Evolutionary conservation across 92 coral and sea anemone species (phyloP), one percentile per base, ranked within the genome.

Genomic region (Porites cylindrica): DNA sequence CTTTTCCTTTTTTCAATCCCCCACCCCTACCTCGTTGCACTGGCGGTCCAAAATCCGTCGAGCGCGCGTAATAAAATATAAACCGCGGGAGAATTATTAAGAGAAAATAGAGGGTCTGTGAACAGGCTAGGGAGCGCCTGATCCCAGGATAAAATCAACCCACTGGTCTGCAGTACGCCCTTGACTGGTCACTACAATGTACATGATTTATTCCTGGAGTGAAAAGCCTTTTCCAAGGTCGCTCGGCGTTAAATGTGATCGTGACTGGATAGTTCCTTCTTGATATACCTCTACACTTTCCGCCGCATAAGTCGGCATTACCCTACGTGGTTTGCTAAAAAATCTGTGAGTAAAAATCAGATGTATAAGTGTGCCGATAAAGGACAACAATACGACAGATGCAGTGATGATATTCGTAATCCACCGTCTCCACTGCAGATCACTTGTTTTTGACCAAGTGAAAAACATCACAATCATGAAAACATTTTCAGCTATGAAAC

Each of bases 381-480:
- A 13, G 51, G 87, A 83, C 10, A 83, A 74, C 8, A 64, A 80
- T 20, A 74, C 51, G 3, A 75, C 87, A 8, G 60, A 62, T 21
- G 50, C 61, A 6, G 79, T 74, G n/a, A 73, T 61, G 10, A 75
- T 9, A 16, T 51, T 52, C 0, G 80, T 73, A 62, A 74, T 53
- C 81, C 73, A 63, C 1, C 20, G 80, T 20, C n/a, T 63, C 87
- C 81, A 83, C 53, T 8, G 50, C 24, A 4, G 23, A 32, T 74
- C 19, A 10, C 52, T 77, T 21, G 72, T 70, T 26, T 75, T 72
- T 26, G 91, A 50, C 77, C 85, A 75, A 29, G 89, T 72, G 59
- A 85, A 92, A 66, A 89, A 92, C 24, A 92, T 18, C 54, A 81
- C 80, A 64, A 82, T 56, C 95, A 92, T 92, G 43, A 92, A 69